These are phyloP conservation scores for Oligia latruncula DNA, from an alignment of 2,888 invertebrate genomes.

Conservation along the genomic window DNA sequence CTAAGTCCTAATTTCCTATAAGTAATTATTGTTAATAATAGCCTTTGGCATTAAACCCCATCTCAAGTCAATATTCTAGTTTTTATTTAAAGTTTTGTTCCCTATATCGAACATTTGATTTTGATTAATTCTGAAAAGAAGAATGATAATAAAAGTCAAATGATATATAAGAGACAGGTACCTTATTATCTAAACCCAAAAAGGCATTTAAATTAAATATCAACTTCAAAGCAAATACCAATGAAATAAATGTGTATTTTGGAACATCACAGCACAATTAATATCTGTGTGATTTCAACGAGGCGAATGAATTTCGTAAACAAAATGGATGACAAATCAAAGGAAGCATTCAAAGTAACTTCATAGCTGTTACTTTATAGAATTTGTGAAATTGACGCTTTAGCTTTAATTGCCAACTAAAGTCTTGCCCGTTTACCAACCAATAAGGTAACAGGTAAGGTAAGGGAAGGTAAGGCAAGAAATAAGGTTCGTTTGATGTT, in stretches of 20 bases:
- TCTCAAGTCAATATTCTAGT: no score
- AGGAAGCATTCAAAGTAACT: conserved; percentile 16
- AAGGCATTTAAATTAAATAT: conserved; percentile 11
- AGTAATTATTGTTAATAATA: no score
- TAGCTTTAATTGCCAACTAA: background rate
- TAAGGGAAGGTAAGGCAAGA: no score
- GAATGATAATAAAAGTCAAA: background rate
- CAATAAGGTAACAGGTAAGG: no score
- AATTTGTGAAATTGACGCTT: conserved; percentile 2
- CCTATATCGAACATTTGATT: no score
- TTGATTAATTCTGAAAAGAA: background rate
- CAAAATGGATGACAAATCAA: conserved; percentile 25
- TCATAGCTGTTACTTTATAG: conserved; percentile 9
- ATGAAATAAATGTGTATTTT: conserved; percentile 7
- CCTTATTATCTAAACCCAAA: background rate
- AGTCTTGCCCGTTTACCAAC: background rate
- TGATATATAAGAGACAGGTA: background rate
- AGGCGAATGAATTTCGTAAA: conserved; percentile 4
- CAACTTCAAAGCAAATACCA: conserved; percentile 12
- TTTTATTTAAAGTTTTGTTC: no score
- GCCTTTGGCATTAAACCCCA: no score
- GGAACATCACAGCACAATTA: background rate
- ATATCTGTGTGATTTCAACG: conserved; percentile 17
- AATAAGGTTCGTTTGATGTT: no score
- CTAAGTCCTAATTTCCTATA: no score